phyloP scores from a whole-genome alignment of 2,113 vertebrate species.

The Misgurnus mizolepis region DNA sequence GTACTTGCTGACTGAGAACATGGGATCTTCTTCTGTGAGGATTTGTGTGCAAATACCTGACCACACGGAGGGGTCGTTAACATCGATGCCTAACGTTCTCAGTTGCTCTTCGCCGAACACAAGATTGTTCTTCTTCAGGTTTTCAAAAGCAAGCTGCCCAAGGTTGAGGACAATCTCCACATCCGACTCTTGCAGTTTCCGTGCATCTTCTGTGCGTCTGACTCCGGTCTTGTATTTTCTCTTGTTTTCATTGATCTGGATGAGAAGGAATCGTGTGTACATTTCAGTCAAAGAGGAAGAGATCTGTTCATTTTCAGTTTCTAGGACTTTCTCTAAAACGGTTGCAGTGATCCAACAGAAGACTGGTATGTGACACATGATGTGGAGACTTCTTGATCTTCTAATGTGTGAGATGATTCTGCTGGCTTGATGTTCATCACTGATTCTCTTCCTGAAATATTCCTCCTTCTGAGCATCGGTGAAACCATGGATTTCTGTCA shows the following conservation, averaged over 20 bases:
- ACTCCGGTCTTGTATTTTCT: neutral
- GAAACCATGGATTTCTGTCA: slow-evolving; percentile 57
- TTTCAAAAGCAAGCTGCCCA: slow-evolving; percentile 23
- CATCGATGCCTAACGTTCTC: neutral
- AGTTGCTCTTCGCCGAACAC: slow-evolving; percentile 28
- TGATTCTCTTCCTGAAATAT: neutral
- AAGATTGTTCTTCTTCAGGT: slow-evolving; percentile 15
- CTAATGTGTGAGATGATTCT: neutral
- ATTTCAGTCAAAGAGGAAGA: slow-evolving; percentile 34
- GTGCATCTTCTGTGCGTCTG: neutral
- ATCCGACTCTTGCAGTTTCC: neutral
- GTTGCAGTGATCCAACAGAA: slow-evolving; percentile 57
- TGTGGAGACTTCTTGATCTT: neutral
- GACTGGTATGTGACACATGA: slow-evolving; percentile 57
- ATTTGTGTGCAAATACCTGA: slow-evolving; percentile 31
- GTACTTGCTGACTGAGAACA: slow-evolving; percentile 20
- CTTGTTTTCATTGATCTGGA: slow-evolving; percentile 27
- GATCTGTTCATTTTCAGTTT: neutral
- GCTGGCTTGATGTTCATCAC: neutral
- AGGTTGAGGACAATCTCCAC: slow-evolving; percentile 21
- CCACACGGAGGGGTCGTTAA: neutral
- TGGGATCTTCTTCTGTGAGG: slow-evolving; percentile 25
- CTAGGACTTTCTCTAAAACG: slow-evolving; percentile 44
- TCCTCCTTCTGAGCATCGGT: slow-evolving; percentile 53
- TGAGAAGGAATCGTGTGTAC: slow-evolving; percentile 34